Base-by-base conservation (phyloP, 2,797 vertebrate genomes). In the Danio choprae region DNA sequence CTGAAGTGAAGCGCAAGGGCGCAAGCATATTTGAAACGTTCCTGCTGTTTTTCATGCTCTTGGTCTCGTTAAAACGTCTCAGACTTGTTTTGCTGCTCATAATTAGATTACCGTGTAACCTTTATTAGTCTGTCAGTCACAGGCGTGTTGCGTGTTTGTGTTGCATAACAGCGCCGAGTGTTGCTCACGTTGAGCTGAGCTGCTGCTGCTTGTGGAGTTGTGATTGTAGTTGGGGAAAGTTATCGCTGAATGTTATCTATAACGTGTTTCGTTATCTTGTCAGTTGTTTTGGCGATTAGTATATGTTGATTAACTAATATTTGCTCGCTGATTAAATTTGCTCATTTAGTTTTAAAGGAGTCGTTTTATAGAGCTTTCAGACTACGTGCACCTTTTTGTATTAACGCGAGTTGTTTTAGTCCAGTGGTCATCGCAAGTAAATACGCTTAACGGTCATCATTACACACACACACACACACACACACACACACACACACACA, bases 1-100 rank as follows among this genome's bases (percentile, higher is more conserved):
- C 77, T 63, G 56, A 56, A 71, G 65, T 44, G 36, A 64, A 56
- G 44, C 72, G 55, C 41, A 4, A 64, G 74, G 62, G 10, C 38
- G 60, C 60, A 20, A 65, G 38, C 38, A 55, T 11, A 44, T 65
- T 2, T 29, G 16, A 15, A 16, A 51, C 16, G 5, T 3, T 62
- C 15, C 11, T 18, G 16, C 22, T 40, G 4, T 56, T 15, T 15
- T 16, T 72, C 53, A 20, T 41, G 13, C 20, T 13, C 13, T 18
- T 4, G 36, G 40, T 48, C 44, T 10, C 9, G 8, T 60, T 48
- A 18, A 74, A 74, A 74, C 22, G 16, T 46, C 20, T 8, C 13
- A 1, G 53, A 29, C 2, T 44, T 59, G 41, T 44, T 44, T 58
- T 1, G 4, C 41, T 58, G 46, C 53, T 64, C 51, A 16, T 53